Evolutionary conservation across 2,797 vertebrate species (phyloP).

Genomic region (Pangasius larnaudii): DNA sequence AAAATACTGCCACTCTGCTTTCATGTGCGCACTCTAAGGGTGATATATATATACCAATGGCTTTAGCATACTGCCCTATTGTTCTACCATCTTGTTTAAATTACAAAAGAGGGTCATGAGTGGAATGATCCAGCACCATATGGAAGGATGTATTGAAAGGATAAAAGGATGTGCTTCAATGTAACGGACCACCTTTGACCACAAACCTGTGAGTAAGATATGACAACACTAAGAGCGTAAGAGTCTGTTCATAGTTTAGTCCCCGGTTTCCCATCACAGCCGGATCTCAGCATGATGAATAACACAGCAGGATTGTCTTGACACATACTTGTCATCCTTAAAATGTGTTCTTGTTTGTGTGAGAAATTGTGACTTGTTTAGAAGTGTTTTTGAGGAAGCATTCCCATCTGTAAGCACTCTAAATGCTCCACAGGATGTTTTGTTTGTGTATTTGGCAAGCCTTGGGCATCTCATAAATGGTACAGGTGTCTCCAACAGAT

Average conservation of each 20-base stretch:
- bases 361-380: conserved; percentile 20
- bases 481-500: conserved; percentile 50
- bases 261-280: not conserved
- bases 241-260: not conserved
- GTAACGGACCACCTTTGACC: conserved; percentile 6
- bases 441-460: conserved; percentile 46
- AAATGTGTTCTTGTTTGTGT: not conserved
- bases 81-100: conserved; percentile 47
- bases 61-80: conserved; percentile 42
- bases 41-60: not conserved
- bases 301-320: not conserved
- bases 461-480: conserved; percentile 43
- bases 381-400: conserved; percentile 15
- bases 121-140: conserved; percentile 31
- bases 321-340: not conserved
- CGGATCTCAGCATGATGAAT: not conserved
- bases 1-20: not conserved
- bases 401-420: conserved; percentile 45
- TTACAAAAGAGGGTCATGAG: conserved; percentile 39
- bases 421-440: conserved; percentile 32
- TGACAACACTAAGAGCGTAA: conserved; percentile 1
- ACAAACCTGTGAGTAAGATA: conserved; percentile 20
- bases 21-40: not conserved
- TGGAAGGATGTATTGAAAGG: conserved; percentile 23
- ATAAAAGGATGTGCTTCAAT: conserved; percentile 34